These are phyloP conservation scores for Leucophenga montana DNA, from an alignment of 2,888 invertebrate genomes.

Conservation along the genomic window DNA sequence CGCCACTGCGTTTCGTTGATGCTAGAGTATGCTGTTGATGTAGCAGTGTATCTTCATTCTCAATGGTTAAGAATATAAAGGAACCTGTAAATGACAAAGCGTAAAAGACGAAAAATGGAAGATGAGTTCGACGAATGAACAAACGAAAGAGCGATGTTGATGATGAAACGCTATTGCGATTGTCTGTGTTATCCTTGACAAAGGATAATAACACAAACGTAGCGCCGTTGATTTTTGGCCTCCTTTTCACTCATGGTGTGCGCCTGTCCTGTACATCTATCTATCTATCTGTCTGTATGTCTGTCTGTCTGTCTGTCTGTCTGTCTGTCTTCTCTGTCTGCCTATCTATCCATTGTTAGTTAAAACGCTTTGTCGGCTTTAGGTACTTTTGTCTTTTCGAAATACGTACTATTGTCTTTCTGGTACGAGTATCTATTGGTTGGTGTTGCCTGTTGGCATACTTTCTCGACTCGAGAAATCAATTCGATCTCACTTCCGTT, in stretches of 20 bases:
- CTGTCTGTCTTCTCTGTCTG: neutral
- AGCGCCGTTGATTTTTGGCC: too few species aligned
- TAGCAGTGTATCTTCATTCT: constrained; percentile 74
- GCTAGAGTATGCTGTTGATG: constrained; percentile 76
- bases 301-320: too few species aligned
- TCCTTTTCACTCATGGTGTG: too few species aligned
- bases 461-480: too few species aligned
- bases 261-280: too few species aligned
- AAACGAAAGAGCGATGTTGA: neutral
- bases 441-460: too few species aligned
- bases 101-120: neutral
- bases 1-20: constrained; percentile 72
- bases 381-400: constrained; percentile 31
- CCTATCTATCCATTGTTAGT: neutral
- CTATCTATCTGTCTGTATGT: too few species aligned
- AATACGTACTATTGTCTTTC: constrained; percentile 9
- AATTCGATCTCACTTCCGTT: too few species aligned
- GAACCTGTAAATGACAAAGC: constrained; percentile 76
- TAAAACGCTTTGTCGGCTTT: constrained; percentile 37
- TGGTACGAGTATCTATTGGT: too few species aligned
- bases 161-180: constrained; percentile 9
- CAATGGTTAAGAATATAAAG: constrained; percentile 89
- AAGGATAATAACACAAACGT: constrained; percentile 8
- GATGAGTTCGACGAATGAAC: constrained; percentile 3
- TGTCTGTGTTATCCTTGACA: constrained; percentile 5